Evolutionary conservation across 2,888 invertebrate species (phyloP), one percentile per base, ranked within the genome.

Genomic region (Caenorhabditis wallacei): DNA sequence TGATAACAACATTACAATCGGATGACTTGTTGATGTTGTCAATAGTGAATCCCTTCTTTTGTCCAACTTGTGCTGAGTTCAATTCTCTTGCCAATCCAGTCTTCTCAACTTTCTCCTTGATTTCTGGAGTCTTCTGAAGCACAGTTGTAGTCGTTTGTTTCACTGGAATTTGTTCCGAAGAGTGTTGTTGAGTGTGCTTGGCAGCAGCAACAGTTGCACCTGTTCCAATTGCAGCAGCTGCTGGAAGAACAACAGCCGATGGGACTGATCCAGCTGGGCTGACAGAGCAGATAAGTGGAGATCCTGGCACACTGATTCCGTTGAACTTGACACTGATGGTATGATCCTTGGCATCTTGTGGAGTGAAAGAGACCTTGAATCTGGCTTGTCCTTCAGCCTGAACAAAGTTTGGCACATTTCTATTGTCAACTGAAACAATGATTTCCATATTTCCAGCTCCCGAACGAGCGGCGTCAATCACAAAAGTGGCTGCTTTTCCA

Each of bases 331-430:
- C 97, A 59, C 97, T 97, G 4, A 98, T 94, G 26, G 95, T 95
- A 93, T 98, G 98, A 0, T 95, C 94, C 1, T 96, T 96, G 0
- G 97, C 95, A 93, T 97, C 97, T 40, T 96, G 96, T 0, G 98
- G 98, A 91, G 97, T 97, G 93, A 98, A 98, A 93, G 98, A 97
- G 24, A 96, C 96, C 40, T 87, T 87, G 84, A 98, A 98, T 89
- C 96, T 95, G 0, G 97, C 98, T 92, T 97, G 97, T 51, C 97
- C 97, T 93, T 98, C 97, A 54, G 97, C 88, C 84, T 91, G 90
- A 0, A 98, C 98, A 92, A 97, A 98, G 93, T 98, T 98, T 11
- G 98, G 98, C 18, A 98, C 97, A 93, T 98, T 98, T 91, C 97
- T 95, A 16, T 97, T 97, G 90, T 95, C 96, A 1, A 97, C 97